Conservation (phyloP, 2,113 vertebrate genomes). For the Eira barbara region DNA sequence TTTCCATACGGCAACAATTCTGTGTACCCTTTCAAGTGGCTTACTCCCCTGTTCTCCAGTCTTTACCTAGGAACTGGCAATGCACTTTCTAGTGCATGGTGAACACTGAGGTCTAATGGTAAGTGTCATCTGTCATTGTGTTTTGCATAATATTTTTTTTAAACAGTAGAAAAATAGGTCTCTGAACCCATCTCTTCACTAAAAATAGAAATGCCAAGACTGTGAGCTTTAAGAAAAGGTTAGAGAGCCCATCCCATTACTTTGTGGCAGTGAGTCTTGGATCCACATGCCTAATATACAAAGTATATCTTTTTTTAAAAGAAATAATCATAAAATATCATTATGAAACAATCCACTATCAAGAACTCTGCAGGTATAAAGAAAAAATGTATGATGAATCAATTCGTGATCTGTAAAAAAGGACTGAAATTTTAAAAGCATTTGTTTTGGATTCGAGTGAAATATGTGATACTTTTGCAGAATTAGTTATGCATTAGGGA, state of each 20-base stretch:
- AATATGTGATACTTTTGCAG: neutral
- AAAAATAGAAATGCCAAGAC: neutral
- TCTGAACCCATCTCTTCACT: neutral
- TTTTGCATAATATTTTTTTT: neutral
- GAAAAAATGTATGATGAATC: neutral
- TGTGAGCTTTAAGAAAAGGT: neutral
- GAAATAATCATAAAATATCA: neutral
- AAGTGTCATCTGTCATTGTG: neutral
- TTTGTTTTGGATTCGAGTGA: neutral
- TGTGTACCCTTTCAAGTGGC: too few species aligned
- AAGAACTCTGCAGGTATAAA: neutral
- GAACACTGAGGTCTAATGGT: neutral
- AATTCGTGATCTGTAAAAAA: neutral
- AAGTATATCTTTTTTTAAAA: neutral
- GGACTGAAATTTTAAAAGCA: neutral
- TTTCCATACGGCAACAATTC: neutral
- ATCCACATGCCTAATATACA: neutral
- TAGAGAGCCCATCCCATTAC: neutral
- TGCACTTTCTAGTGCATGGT: neutral
- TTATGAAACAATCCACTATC: neutral
- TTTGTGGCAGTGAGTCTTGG: neutral
- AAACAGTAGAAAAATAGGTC: neutral
- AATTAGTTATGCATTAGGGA: slow-evolving; percentile 8
- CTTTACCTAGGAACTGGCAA: too few species aligned
- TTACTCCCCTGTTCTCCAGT: accelerated